A percentile compares a stretch with the other conserved stretches of the same genome.
Evolutionary conservation across 1,140 invertebrate species (phyloP).

Genomic region (Drosophila kohkoa): DNA sequence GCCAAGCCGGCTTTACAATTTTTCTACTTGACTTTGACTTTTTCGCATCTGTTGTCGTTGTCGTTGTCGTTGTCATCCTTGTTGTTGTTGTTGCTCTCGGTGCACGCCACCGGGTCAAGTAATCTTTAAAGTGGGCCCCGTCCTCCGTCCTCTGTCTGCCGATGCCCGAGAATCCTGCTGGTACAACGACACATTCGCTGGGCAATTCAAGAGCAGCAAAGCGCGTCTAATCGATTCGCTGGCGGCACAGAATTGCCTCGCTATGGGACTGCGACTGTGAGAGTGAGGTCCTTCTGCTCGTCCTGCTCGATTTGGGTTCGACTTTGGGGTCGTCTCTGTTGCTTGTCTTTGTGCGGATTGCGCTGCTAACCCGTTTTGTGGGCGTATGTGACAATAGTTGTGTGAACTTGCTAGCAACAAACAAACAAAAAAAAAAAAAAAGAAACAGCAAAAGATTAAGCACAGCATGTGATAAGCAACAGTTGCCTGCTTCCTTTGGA

Average conservation of each 20-base stretch:
- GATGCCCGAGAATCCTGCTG: background rate
- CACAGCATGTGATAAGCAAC: constrained; percentile 24
- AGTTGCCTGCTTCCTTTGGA: constrained; percentile 21
- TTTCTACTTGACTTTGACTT: constrained; percentile 69
- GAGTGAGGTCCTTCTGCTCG: background rate
- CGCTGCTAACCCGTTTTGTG: constrained; percentile 62
- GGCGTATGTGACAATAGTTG: constrained; percentile 74
- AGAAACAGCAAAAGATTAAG: constrained; percentile 41
- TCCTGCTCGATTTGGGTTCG: background rate
- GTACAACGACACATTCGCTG: background rate
- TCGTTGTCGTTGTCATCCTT: background rate
- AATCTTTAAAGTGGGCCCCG: constrained; percentile 24
- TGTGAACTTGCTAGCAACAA: constrained; percentile 50
- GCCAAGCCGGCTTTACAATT: constrained; percentile 59
- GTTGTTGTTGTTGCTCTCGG: constrained; percentile 1
- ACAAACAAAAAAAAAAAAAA: constrained; percentile 7
- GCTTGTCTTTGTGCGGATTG: constrained; percentile 15
- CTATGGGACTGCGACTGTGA: too few relatives aligned
- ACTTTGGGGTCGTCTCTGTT: background rate
- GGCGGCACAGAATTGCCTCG: constrained; percentile 10
- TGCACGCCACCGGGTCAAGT: constrained; percentile 33
- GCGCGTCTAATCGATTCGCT: constrained; percentile 62
- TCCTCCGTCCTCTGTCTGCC: background rate
- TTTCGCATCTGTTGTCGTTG: constrained; percentile 12
- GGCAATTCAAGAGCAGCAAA: constrained; percentile 38